Evolutionary conservation across 2,888 invertebrate species (phyloP).

Genomic region (Holacanthella duospinosa): DNA sequence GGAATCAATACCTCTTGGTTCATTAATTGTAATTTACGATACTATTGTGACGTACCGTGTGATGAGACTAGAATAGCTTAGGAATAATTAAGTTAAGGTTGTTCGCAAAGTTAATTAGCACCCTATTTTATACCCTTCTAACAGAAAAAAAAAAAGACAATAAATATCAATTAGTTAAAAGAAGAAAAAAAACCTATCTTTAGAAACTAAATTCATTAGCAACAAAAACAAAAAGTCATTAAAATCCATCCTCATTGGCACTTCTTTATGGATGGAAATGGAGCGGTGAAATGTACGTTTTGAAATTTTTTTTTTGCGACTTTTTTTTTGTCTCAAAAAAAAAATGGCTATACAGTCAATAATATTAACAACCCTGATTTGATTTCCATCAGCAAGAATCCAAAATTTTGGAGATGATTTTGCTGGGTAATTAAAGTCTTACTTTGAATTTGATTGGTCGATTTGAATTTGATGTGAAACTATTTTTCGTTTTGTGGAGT

Average conservation of each 20-base stretch:
- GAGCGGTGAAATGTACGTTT: not conserved
- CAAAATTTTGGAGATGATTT: not conserved
- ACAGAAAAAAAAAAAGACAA: not conserved
- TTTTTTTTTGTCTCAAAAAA: not conserved
- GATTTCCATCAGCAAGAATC: not conserved
- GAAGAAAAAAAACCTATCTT: too few species aligned
- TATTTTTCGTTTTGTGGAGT: too few species aligned
- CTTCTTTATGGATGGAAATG: not conserved
- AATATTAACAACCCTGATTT: conserved; percentile 1
- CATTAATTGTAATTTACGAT: not conserved
- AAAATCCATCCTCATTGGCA: not conserved
- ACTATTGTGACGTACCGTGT: not conserved
- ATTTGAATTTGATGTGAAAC: not conserved
- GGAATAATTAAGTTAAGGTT: not conserved
- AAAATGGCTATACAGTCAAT: too few species aligned
- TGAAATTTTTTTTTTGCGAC: not conserved
- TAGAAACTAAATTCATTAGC: too few species aligned
- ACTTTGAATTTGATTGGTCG: conserved; percentile 2
- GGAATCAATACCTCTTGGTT: too few species aligned
- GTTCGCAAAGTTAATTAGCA: not conserved
- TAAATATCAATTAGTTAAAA: not conserved
- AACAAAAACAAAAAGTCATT: not conserved
- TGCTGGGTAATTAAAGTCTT: not conserved
- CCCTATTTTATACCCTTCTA: not conserved
- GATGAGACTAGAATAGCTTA: not conserved